Evolutionary conservation across 2,888 invertebrate genomes (phyloP).

Genomic region (Zaprionus lineosus): DNA sequence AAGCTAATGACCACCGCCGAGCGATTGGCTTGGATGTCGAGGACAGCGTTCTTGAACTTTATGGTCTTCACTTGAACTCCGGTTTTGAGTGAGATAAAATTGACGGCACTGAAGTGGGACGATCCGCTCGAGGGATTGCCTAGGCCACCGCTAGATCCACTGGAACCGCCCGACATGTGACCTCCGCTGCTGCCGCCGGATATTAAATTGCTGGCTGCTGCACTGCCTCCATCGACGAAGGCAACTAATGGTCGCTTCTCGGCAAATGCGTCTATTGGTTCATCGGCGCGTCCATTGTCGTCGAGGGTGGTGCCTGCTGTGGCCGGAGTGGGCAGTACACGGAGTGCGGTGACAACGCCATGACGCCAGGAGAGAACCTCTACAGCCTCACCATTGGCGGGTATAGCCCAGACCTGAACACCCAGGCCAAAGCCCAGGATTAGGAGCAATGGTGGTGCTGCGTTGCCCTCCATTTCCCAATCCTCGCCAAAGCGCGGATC

Average conservation of each 20-base stretch:
- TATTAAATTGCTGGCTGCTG: conserved; percentile 86
- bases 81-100: conserved; percentile 89
- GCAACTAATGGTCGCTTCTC: conserved; percentile 94
- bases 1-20: conserved; percentile 94
- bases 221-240: conserved; percentile 92
- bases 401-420: conserved; percentile 93
- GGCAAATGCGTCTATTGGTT: conserved; percentile 87
- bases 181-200: conserved; percentile 85
- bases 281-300: conserved; percentile 82
- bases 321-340: conserved; percentile 92
- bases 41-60: conserved; percentile 94
- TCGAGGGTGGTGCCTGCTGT: conserved; percentile 51
- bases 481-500: conserved; percentile 89
- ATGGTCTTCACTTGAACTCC: conserved; percentile 88
- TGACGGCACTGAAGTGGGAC: conserved; percentile 90
- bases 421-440: conserved; percentile 94
- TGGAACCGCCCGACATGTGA: conserved; percentile 83
- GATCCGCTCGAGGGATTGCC: conserved; percentile 79
- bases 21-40: conserved; percentile 94
- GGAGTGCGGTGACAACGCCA: conserved; percentile 91
- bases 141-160: conserved; percentile 81
- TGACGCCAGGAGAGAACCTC: conserved; percentile 97
- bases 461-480: conserved; percentile 86
- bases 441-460: conserved; percentile 90
- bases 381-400: conserved; percentile 95